These are phyloP conservation scores for Parasteatoda tepidariorum DNA, from an alignment of 1,140 invertebrate genomes.

Conservation along the genomic window DNA sequence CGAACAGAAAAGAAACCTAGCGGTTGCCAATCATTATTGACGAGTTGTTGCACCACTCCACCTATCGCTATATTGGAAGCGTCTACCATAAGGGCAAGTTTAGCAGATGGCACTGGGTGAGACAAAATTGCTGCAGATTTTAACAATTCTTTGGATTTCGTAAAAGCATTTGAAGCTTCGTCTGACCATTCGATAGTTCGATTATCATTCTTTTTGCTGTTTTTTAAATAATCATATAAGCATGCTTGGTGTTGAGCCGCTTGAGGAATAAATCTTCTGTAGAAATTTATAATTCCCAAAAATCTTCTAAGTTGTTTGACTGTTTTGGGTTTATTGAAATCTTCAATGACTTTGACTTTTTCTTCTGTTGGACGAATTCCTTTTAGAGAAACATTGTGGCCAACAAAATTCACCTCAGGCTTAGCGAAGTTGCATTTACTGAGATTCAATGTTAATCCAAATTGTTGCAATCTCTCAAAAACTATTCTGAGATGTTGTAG, in stretches of 20 bases:
- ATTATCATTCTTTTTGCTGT: slow-evolving; percentile 7
- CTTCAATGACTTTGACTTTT: slow-evolving; percentile 67
- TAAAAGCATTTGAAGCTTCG: no score
- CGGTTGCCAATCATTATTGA: background rate
- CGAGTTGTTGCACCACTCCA: no score
- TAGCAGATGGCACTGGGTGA: no score
- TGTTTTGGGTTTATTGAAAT: slow-evolving; percentile 66
- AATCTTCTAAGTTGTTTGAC: slow-evolving; percentile 62
- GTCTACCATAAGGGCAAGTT: no score
- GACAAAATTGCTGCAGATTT: no score
- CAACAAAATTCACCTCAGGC: slow-evolving; percentile 63
- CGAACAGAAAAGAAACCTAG: no score
- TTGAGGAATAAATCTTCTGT: slow-evolving; percentile 66
- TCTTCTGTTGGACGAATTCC: slow-evolving; percentile 64
- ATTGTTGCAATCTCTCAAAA: slow-evolving; percentile 65
- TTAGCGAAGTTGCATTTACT: slow-evolving; percentile 19
- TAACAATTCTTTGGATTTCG: no score
- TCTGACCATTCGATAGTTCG: background rate
- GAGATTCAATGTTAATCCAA: slow-evolving; percentile 64
- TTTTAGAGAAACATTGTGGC: slow-evolving; percentile 64
- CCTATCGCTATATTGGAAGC: no score
- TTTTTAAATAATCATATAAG: background rate
- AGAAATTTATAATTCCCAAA: slow-evolving; percentile 68
- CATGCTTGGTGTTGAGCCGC: slow-evolving; percentile 22
- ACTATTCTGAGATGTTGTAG: slow-evolving; percentile 65